Evolutionary conservation across 1,140 invertebrate species (phyloP), one percentile per base, ranked within the genome.

Genomic region (Penaeus japonicus): DNA sequence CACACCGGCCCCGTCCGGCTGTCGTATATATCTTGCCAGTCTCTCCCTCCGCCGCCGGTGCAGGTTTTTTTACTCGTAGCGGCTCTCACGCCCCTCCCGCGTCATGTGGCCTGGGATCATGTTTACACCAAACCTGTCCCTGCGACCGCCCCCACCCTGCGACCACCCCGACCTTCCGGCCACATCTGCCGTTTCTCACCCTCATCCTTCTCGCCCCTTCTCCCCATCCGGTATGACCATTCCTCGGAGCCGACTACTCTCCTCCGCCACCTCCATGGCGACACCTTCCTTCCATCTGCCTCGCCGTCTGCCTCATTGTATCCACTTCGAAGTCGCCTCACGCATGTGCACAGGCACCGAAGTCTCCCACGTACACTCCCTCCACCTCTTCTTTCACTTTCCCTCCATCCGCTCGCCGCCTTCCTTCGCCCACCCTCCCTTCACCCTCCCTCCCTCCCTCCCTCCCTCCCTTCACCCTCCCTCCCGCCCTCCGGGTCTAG

Each of bases 41-140:
- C 27, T 32, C 70, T 30, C 70, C 70, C 27, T 27, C 70, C 70
- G 70, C 70, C 35, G 70, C 70, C 70, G 70, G 35, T 32, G 27
- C 70, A 73, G 70, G 70, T 73, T 73, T 73, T 65, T 73, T 73
- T 30, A 73, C 70, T 73, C 35, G 27, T 73, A 30, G 27, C 70
- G 27, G 17, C 70, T 32, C 70, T 73, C 35, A 73, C 70, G 70
- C 70, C 70, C 70, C 70, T 73, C 70, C 70, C 35, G 70, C 70
- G 70, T 73, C 70, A 73, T 73, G 70, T 73, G 70, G 70, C 27
- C 70, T 30, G 70, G 70, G 70, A 73, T 73, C 70, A 73, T 73
- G 70, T 73, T 73, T 73, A 73, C 70, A 73, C 70, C 70, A 32
- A 73, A 27, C 70, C 70, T 18, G 70, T 73, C 27, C 70, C 70